phyloP scores from a whole-genome alignment of 2,888 invertebrate genomes.

The Apeira syringaria region DNA sequence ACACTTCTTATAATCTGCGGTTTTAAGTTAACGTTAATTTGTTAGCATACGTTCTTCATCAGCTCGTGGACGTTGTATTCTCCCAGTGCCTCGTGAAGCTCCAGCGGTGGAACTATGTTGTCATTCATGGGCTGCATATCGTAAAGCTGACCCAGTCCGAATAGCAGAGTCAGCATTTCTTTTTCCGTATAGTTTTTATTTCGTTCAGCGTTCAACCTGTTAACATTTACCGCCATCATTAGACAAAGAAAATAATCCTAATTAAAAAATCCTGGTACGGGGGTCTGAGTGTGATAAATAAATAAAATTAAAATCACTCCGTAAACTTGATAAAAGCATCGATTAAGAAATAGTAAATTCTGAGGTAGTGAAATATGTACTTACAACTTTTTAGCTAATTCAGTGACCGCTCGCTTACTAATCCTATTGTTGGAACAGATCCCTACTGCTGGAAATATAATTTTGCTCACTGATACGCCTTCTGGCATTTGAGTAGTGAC shows the following conservation, averaged over 20 bases:
- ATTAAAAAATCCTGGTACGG: too few species aligned
- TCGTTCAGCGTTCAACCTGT: conserved; percentile 59
- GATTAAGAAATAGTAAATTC: too few species aligned
- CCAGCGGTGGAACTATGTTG: conserved; percentile 43
- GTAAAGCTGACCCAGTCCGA: conserved; percentile 66
- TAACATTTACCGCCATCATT: too few species aligned
- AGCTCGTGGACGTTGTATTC: conserved; percentile 66
- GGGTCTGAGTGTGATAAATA: too few species aligned
- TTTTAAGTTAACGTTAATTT: too few species aligned
- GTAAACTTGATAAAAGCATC: too few species aligned
- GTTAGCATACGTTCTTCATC: conserved; percentile 52
- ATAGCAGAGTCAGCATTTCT: conserved; percentile 61
- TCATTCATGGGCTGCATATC: conserved; percentile 49
- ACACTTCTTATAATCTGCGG: too few species aligned
- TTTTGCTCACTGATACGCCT: conserved; percentile 66
- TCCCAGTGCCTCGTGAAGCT: conserved; percentile 65
- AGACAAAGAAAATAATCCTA: too few species aligned
- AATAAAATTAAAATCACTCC: too few species aligned
- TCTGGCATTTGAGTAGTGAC: conserved; percentile 74
- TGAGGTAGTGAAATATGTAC: too few species aligned
- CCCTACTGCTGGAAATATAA: conserved; percentile 77
- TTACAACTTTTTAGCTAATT: conserved; percentile 65
- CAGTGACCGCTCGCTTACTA: conserved; percentile 60
- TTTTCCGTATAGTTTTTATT: conserved; percentile 60
- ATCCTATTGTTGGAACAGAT: conserved; percentile 78